A percentile compares a stretch with the other conserved stretches of the same genome.
Conservation (phyloP, 2,113 vertebrate species). For the Oncorhynchus keta region DNA sequence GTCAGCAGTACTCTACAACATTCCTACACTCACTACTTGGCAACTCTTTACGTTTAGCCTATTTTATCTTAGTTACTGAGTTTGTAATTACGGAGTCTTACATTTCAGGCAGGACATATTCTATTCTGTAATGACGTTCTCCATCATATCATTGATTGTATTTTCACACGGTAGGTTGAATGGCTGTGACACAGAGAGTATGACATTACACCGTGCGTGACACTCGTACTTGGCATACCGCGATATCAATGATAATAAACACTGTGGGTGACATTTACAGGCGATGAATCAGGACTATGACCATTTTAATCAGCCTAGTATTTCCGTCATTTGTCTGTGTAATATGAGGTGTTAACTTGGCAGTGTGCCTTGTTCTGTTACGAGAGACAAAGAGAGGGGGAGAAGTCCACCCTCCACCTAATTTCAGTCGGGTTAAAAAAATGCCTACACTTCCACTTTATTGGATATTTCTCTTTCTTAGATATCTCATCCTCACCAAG, state of each 20-base stretch:
- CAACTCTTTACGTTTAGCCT: too few species aligned
- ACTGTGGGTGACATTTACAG: constrained; percentile 29
- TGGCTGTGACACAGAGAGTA: too few species aligned
- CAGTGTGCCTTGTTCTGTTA: constrained; percentile 18
- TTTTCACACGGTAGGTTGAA: too few species aligned
- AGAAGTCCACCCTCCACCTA: too few species aligned
- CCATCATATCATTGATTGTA: too few species aligned
- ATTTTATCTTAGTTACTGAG: background rate
- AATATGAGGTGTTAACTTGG: background rate
- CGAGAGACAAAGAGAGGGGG: constrained; percentile 26
- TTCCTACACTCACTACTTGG: background rate
- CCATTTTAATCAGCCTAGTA: constrained; percentile 53
- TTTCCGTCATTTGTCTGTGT: constrained; percentile 43
- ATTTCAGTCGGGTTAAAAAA: constrained; percentile 41
- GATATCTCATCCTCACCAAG: background rate
- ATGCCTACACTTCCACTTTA: constrained; percentile 50
- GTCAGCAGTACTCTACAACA: constrained; percentile 22
- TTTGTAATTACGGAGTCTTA: background rate
- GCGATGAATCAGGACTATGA: constrained; percentile 42
- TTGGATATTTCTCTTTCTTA: constrained; percentile 56
- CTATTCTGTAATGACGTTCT: too few species aligned
- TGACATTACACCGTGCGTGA: background rate
- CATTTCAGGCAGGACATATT: too few species aligned
- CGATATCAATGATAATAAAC: constrained; percentile 49
- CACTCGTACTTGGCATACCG: constrained; percentile 43